A percentile compares a stretch with the other conserved stretches of the same genome.
Evolutionary conservation across 1,140 invertebrate species (phyloP).

Genomic region (Sycobia sp.): DNA sequence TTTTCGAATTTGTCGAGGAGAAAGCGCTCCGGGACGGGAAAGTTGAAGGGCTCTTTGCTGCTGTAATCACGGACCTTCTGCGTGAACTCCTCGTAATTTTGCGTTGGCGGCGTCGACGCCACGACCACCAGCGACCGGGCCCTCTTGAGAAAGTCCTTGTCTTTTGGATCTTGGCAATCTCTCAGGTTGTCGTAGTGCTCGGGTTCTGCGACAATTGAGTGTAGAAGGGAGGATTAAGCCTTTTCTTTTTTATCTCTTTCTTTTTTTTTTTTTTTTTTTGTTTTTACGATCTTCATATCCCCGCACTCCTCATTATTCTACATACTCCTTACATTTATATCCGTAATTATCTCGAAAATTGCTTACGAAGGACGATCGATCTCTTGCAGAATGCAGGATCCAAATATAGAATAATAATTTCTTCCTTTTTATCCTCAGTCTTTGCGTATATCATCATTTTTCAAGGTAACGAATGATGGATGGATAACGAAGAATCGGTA

Average conservation of each 20-base stretch:
- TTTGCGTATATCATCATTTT: background rate
- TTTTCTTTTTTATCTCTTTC: slow-evolving; percentile 16
- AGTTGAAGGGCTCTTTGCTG: slow-evolving; percentile 75
- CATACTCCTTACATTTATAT: background rate
- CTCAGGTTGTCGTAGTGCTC: slow-evolving; percentile 65
- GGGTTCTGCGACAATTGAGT: slow-evolving; percentile 49
- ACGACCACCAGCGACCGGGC: slow-evolving; percentile 84
- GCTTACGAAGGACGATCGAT: slow-evolving; percentile 4
- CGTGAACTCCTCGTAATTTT: slow-evolving; percentile 77
- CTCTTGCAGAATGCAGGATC: background rate
- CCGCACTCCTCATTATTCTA: too few relatives aligned
- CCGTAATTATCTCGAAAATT: slow-evolving; percentile 17
- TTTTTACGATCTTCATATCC: too few relatives aligned
- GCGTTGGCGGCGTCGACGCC: slow-evolving; percentile 78
- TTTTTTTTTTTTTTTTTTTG: slow-evolving; percentile 15
- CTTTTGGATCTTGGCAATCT: slow-evolving; percentile 68
- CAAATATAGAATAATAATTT: slow-evolving; percentile 23
- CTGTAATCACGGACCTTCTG: slow-evolving; percentile 79
- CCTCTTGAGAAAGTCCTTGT: slow-evolving; percentile 71
- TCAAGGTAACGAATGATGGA: background rate
- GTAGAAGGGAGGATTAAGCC: too few relatives aligned
- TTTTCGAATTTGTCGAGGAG: slow-evolving; percentile 68
- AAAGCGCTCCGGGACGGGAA: slow-evolving; percentile 49
- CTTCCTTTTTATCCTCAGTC: too few relatives aligned
- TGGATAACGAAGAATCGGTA: too few relatives aligned